phyloP scores from a whole-genome alignment of 2,888 invertebrate species.

The Lasioglossum morio region DNA sequence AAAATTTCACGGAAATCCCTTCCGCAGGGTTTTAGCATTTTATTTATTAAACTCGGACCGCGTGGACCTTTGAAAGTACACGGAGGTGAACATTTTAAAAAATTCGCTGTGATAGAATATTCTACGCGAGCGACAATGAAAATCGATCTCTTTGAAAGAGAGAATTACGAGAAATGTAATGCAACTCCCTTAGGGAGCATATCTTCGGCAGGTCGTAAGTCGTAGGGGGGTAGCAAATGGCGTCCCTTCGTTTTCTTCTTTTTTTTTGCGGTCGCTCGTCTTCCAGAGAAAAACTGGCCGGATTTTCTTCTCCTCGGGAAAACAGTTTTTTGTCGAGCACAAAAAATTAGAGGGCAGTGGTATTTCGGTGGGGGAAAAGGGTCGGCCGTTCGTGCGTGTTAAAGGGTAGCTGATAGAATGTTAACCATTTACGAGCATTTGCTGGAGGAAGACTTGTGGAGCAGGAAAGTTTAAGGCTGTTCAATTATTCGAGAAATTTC shows the following conservation, averaged over 20 bases:
- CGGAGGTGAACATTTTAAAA: not conserved
- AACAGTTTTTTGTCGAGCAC: not conserved
- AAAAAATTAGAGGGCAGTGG: not conserved
- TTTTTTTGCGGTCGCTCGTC: not conserved
- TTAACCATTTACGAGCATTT: not conserved
- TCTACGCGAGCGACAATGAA: not conserved
- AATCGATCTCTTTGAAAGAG: not conserved
- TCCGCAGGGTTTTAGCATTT: not conserved
- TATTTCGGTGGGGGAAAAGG: not conserved
- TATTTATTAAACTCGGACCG: not conserved
- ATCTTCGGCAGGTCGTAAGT: not conserved
- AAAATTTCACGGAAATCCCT: not conserved
- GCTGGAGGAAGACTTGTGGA: not conserved
- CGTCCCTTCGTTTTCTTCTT: not conserved
- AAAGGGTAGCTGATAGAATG: not conserved
- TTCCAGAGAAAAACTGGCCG: not conserved
- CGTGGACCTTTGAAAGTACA: not conserved
- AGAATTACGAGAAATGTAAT: not conserved
- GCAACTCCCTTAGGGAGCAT: not conserved
- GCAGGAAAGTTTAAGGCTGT: not conserved
- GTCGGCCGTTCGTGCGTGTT: not conserved
- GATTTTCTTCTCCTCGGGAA: not conserved
- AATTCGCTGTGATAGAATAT: not conserved
- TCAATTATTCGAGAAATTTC: not conserved
- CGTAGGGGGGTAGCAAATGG: not conserved